phyloP scores from a whole-genome alignment of 2,113 vertebrate genomes.

The Mesitornis unicolor region DNA sequence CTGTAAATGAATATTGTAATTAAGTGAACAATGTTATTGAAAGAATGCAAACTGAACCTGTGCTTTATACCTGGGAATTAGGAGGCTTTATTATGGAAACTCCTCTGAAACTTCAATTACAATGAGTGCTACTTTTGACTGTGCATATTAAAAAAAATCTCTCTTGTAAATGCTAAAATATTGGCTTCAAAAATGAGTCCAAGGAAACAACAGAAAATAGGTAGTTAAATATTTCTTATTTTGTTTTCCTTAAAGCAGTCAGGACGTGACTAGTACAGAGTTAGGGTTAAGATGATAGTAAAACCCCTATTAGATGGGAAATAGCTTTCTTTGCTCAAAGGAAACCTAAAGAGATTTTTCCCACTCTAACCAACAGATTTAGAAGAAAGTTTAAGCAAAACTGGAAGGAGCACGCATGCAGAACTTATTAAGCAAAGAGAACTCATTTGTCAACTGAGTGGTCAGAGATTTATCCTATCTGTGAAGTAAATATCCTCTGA shows the following conservation, averaged over 20 bases:
- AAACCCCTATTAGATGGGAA: not conserved
- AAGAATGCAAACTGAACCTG: not conserved
- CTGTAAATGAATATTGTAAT: not conserved
- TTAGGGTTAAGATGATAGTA: not conserved
- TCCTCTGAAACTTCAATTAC: not conserved
- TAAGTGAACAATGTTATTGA: not conserved
- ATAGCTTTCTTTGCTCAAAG: not conserved
- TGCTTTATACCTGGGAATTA: not conserved
- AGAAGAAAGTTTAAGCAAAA: not conserved
- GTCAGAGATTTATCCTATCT: not conserved
- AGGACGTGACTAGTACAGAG: not conserved
- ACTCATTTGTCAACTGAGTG: not conserved
- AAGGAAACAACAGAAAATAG: not conserved
- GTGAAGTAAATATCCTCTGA: not conserved
- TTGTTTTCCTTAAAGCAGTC: not conserved
- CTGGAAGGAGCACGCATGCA: not conserved
- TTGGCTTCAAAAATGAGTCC: not conserved
- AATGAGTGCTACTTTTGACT: not conserved
- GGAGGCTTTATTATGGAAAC: not conserved
- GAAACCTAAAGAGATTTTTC: not conserved
- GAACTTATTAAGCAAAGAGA: not conserved
- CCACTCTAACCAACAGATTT: not conserved
- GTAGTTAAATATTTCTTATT: not conserved
- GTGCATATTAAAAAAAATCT: not conserved
- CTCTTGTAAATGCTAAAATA: not conserved